These are phyloP conservation scores for Acanthiza pusilla DNA, from an alignment of 2,797 vertebrate genomes.

Conservation along the genomic window DNA sequence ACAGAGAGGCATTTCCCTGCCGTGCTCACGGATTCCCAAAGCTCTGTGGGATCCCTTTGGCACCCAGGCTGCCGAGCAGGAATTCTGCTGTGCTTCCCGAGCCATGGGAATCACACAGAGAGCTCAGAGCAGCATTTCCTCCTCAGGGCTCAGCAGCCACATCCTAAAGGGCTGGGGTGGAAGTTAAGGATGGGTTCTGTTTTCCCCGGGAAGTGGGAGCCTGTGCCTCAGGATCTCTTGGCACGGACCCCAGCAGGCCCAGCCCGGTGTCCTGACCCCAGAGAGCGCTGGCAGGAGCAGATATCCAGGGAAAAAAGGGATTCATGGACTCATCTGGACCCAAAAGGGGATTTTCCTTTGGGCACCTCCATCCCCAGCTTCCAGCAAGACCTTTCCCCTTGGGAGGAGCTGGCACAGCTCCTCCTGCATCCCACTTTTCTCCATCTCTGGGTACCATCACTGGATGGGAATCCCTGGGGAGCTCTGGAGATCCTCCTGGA, in stretches of 20 bases:
- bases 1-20: not conserved
- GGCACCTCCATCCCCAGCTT: no score
- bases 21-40: rapidly evolving
- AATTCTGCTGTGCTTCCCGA: not conserved
- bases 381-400: not conserved
- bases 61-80: not conserved
- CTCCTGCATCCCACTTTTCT: rapidly evolving
- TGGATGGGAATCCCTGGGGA: rapidly evolving
- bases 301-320: not conserved
- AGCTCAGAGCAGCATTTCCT: not conserved
- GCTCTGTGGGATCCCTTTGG: not conserved
- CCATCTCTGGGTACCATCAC: rapidly evolving
- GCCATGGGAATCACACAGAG: rapidly evolving
- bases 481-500: not conserved
- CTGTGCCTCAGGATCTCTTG: rapidly evolving
- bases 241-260: not conserved
- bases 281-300: rapidly evolving
- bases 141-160: not conserved
- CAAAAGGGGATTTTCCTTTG: not conserved
- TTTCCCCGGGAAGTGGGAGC: rapidly evolving
- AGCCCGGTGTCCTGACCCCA: not conserved
- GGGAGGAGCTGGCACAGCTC: not conserved
- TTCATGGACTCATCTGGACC: rapidly evolving
- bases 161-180: not conserved
- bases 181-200: not conserved